phyloP scores from a whole-genome alignment of 2,797 vertebrate species.

The Nannoperca obscura region DNA sequence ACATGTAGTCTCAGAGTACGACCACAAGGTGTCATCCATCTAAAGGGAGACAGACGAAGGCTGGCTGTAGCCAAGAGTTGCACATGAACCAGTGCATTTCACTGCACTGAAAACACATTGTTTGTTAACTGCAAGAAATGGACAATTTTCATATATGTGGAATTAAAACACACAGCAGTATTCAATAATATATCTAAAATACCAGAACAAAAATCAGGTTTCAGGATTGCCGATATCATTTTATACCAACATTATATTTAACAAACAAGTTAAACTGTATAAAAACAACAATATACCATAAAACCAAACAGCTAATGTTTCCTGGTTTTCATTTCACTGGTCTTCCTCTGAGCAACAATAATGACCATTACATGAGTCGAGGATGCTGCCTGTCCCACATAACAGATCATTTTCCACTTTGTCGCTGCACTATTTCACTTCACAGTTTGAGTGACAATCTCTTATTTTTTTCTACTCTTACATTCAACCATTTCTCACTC shows the following conservation, averaged over 20 bases:
- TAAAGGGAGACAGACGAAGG: conserved; percentile 36
- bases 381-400: conserved; percentile 4
- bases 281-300: neutral
- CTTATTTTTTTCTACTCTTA: conserved; percentile 1
- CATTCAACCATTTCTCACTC: conserved; percentile 30
- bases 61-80: neutral
- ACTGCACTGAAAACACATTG: conserved; percentile 15
- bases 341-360: conserved; percentile 1
- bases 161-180: neutral
- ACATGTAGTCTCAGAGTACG: conserved; percentile 41
- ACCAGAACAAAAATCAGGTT: neutral
- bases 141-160: neutral
- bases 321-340: conserved; percentile 9
- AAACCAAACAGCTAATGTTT: neutral
- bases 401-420: conserved; percentile 28
- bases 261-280: neutral
- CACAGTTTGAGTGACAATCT: conserved; percentile 9
- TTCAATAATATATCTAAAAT: neutral
- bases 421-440: conserved; percentile 23
- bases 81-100: neutral
- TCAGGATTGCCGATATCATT: neutral
- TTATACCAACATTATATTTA: neutral
- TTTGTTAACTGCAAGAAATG: neutral
- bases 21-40: conserved; percentile 72
- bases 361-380: neutral